Conservation (phyloP, 2,888 invertebrate species). For the Nephrocerus scutellatus region DNA sequence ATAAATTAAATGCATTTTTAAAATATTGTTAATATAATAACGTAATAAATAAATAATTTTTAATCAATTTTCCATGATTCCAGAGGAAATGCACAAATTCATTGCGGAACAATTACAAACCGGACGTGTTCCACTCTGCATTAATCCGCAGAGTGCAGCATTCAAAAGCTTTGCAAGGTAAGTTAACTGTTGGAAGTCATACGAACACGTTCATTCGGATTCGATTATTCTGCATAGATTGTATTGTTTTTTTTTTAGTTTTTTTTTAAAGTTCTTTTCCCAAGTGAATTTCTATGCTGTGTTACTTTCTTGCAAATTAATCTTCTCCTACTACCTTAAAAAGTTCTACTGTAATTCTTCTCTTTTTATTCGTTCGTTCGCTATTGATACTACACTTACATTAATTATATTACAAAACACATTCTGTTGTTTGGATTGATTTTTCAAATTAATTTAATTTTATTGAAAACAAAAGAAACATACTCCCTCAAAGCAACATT, state of each 20-base stretch:
- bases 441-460: constrained; percentile 4
- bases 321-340: constrained; percentile 6
- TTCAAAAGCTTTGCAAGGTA: constrained; percentile 99
- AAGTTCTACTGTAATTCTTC: constrained; percentile 7
- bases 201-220: background rate
- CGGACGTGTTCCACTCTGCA: constrained; percentile 95
- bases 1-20: too few species aligned
- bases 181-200: constrained; percentile 46
- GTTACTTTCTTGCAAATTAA: constrained; percentile 6
- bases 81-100: constrained; percentile 99
- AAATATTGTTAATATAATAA: too few species aligned
- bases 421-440: too few species aligned
- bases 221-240: constrained; percentile 10
- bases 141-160: constrained; percentile 99
- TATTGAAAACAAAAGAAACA: background rate
- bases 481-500: background rate
- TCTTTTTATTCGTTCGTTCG: constrained; percentile 1
- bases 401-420: background rate
- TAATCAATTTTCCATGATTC: too few species aligned
- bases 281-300: too few species aligned
- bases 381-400: constrained; percentile 2
- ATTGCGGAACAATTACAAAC: constrained; percentile 94
- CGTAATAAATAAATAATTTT: too few species aligned
- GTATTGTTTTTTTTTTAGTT: constrained; percentile 5
- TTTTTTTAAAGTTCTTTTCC: too few species aligned